Base-by-base conservation (phyloP, 2,113 vertebrate species). In the Glaucomys volans region DNA sequence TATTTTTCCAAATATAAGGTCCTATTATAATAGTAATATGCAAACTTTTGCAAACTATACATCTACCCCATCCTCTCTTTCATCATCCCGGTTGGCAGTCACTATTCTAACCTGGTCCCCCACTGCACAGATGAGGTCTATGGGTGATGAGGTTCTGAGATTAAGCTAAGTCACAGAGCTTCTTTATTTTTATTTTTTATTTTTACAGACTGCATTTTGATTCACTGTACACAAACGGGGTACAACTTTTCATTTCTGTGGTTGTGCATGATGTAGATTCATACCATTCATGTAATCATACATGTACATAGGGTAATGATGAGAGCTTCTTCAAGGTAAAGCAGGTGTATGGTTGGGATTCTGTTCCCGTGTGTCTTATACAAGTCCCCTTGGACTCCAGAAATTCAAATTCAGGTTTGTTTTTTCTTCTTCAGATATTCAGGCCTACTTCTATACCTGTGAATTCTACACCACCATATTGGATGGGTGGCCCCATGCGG, bases 401-500 rank as follows among this genome's bases (percentile, higher is more conserved):
- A 93, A 90, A 95, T 82, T 24, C 35, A 88, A 32, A 72, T 54
- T 80, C 30, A 64, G 5, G 1, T 17, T 35, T 50, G 14, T 32
- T 9, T 17, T 4, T 3, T 18, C 10, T 71, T 5, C 35, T 67
- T 88, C 40, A 52, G 74, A n/a, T 74, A 22, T 32, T 77, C n/a
- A 37, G 17, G 11, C 32, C 3, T 47, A 5, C 59, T 72, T 87
- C 16, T 20, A 0, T 40, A 40, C 67, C 64, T 37, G 9, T 26
- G 50, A 24, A 26, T 32, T 87, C 35, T 77, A 52, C 80, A 40
- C 26, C 52, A 5, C 35, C 1, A 4, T 18, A 10, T 13, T 52
- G 32, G 10, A 17, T 18, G 76, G 9, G 9, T 50, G 0, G 1
- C 11, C 11, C 14, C 24, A 0, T 1, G 7, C 22, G 12, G 32